Evolutionary conservation across 2,113 vertebrate species (phyloP).

Genomic region (Gymnorhina tibicen): DNA sequence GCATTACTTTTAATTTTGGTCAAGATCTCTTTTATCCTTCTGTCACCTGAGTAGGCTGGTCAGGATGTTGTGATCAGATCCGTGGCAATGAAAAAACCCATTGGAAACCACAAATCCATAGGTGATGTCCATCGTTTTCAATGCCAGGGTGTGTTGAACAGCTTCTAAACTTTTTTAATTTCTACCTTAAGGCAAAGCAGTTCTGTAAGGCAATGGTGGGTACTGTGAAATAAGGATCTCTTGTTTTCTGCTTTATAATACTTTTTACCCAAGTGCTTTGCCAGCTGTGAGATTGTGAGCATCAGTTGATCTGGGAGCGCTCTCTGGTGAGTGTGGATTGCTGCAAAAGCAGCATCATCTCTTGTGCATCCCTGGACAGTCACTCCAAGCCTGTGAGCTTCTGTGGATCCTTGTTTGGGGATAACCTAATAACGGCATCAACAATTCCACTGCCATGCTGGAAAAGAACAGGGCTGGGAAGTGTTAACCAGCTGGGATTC

Average conservation of each 20-base stretch:
- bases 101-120: not conserved
- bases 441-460: not conserved
- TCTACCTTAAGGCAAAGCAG: not conserved
- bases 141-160: not conserved
- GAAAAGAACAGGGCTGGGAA: not conserved
- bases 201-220: not conserved
- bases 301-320: conserved; percentile 58
- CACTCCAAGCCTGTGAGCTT: not conserved
- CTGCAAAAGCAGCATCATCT: conserved; percentile 51
- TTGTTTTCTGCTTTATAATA: conserved; percentile 14
- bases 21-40: not conserved
- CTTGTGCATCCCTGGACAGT: conserved; percentile 6
- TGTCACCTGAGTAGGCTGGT: not conserved
- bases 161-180: not conserved
- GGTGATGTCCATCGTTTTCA: not conserved
- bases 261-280: conserved; percentile 56
- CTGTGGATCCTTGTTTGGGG: conserved; percentile 51
- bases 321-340: conserved; percentile 72
- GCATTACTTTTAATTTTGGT: not conserved
- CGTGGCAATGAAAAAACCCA: not conserved
- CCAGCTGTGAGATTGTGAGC: conserved; percentile 55
- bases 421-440: conserved; percentile 73
- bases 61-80: not conserved
- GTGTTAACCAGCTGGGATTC: not conserved
- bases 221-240: not conserved